phyloP scores from a whole-genome alignment of 2,113 vertebrate genomes.

The Sander lucioperca region DNA sequence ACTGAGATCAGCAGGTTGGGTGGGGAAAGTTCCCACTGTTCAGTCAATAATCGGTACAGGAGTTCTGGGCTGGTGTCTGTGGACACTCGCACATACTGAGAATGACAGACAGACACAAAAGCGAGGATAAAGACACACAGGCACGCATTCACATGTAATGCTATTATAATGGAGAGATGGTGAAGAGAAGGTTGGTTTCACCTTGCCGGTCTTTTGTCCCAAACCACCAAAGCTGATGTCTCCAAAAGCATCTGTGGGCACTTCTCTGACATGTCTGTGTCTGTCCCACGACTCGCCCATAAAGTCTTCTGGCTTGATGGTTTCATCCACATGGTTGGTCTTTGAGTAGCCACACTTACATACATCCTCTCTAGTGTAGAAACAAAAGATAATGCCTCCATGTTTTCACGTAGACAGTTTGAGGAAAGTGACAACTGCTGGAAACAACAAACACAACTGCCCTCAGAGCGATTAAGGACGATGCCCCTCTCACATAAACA shows the following conservation, averaged over 20 bases:
- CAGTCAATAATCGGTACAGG: constrained; percentile 92
- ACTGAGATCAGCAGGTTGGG: constrained; percentile 98
- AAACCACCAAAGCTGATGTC: constrained; percentile 88
- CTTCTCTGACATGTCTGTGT: constrained; percentile 86
- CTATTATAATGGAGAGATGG: background rate
- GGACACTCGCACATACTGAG: constrained; percentile 92
- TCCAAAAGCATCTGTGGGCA: constrained; percentile 93
- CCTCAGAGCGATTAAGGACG: background rate
- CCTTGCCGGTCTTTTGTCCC: constrained; percentile 89
- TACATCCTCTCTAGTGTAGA: constrained; percentile 78
- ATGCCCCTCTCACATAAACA: background rate
- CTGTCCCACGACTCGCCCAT: constrained; percentile 85
- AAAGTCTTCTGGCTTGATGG: constrained; percentile 81
- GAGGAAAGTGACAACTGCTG: background rate
- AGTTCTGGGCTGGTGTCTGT: constrained; percentile 85
- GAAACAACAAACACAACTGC: background rate
- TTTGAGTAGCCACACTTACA: constrained; percentile 90
- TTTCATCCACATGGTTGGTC: constrained; percentile 85
- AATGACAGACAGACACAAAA: background rate
- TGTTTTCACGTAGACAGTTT: background rate
- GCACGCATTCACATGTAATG: background rate
- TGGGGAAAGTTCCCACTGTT: constrained; percentile 90
- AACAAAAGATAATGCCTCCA: background rate
- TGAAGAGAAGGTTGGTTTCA: constrained; percentile 50
- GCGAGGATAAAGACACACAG: background rate